These are phyloP conservation scores for Tubulanus polymorphus DNA, from an alignment of 2,888 invertebrate genomes.

Conservation along the genomic window DNA sequence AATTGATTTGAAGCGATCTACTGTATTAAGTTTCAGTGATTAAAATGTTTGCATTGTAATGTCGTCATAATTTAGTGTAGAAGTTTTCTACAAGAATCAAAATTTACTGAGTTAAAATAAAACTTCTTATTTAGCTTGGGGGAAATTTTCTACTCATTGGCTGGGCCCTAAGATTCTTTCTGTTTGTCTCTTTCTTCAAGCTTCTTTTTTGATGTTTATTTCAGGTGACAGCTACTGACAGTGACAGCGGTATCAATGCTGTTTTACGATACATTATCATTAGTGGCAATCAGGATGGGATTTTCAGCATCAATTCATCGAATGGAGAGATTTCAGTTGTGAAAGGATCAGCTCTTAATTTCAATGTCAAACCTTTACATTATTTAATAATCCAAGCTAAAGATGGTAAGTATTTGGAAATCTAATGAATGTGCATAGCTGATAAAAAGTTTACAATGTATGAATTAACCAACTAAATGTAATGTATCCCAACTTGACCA, in stretches of 20 bases:
- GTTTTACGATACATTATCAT: conserved; percentile 70
- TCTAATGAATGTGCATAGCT: background rate
- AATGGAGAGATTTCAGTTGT: conserved; percentile 63
- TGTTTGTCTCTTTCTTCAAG: no score
- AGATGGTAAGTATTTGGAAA: background rate
- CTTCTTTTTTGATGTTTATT: background rate
- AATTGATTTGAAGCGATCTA: background rate
- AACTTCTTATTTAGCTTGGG: no score
- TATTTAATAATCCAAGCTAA: background rate
- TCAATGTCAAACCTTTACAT: background rate
- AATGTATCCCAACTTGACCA: no score
- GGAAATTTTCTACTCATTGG: no score
- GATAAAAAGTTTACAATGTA: no score
- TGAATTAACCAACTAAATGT: no score
- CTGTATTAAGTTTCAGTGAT: background rate
- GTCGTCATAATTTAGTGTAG: background rate
- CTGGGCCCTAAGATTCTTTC: no score
- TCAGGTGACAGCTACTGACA: conserved; percentile 57
- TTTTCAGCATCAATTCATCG: conserved; percentile 52
- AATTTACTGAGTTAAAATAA: no score
- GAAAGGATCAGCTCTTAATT: background rate
- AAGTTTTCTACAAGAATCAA: no score
- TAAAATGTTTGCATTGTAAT: background rate
- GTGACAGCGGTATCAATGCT: conserved; percentile 76
- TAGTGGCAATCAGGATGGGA: conserved; percentile 62